A percentile compares a stretch with the other conserved stretches of the same genome.
Conservation (phyloP, 2,888 invertebrate genomes). For the Tanytarsus gracilentus region DNA sequence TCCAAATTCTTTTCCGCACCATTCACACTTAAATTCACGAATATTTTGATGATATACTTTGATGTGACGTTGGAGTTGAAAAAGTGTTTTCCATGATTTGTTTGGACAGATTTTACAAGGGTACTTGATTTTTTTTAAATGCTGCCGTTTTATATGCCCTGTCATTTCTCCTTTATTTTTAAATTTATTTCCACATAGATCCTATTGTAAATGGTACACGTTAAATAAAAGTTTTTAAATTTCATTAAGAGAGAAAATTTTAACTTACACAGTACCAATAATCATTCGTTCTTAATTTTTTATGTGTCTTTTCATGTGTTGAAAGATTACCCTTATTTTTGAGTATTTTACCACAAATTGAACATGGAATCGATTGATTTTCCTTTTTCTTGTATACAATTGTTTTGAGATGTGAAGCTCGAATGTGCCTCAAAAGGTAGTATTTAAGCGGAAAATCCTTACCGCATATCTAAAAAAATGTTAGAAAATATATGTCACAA, state of each 20-base stretch:
- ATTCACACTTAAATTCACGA: constrained; percentile 6
- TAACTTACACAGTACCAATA: constrained; percentile 19
- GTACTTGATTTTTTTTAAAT: constrained; percentile 11
- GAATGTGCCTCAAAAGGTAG: constrained; percentile 7
- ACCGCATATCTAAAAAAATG: not conserved
- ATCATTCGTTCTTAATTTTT: not conserved
- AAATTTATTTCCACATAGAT: constrained; percentile 22
- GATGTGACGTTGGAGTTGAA: constrained; percentile 4
- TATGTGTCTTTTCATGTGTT: constrained; percentile 19
- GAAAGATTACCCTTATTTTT: constrained; percentile 21
- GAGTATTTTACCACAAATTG: constrained; percentile 13
- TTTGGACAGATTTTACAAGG: constrained; percentile 16
- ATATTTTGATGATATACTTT: constrained; percentile 19
- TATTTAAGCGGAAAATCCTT: constrained; percentile 13
- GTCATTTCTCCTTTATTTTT: constrained; percentile 15
- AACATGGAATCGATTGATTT: constrained; percentile 1
- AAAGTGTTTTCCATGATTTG: constrained; percentile 12
- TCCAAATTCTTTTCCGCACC: constrained; percentile 21
- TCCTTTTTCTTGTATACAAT: constrained; percentile 3
- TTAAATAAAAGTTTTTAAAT: not conserved
- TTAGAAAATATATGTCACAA: too few relatives aligned
- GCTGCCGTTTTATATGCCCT: constrained; percentile 6
- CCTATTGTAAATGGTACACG: not conserved
- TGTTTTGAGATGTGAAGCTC: constrained; percentile 14
- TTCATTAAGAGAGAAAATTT: too few relatives aligned